These are phyloP conservation scores for Actenoides hombroni DNA, from an alignment of 2,113 vertebrate species.

Conservation along the genomic window DNA sequence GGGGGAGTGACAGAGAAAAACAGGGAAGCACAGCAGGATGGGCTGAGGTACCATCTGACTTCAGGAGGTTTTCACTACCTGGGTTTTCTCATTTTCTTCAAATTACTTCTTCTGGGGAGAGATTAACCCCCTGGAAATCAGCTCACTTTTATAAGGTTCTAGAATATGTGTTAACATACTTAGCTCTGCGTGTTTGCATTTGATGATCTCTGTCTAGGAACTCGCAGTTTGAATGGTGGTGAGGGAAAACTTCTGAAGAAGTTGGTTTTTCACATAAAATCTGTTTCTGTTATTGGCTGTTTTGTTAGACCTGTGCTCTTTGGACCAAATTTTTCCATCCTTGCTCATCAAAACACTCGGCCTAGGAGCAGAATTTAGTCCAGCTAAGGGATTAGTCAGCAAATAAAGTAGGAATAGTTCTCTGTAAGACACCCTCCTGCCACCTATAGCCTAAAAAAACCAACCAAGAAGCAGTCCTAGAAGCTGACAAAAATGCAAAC, in stretches of 20 bases:
- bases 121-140: not conserved
- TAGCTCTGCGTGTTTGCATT: accelerated
- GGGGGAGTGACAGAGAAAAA: constrained; percentile 12
- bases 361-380: not conserved
- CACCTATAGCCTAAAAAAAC: not conserved
- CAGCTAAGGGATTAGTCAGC: not conserved
- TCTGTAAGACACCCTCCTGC: not conserved
- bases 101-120: not conserved
- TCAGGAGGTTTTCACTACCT: not conserved
- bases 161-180: not conserved
- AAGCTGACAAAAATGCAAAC: constrained; percentile 45
- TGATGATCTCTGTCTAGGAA: not conserved
- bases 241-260: not conserved
- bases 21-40: constrained; percentile 4
- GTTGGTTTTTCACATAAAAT: not conserved
- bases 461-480: not conserved
- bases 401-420: not conserved
- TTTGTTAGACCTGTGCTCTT: not conserved
- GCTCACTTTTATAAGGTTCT: not conserved
- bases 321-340: not conserved
- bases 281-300: accelerated
- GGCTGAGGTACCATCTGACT: not conserved
- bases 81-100: not conserved
- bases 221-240: not conserved
- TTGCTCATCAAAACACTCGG: not conserved